These are phyloP conservation scores for Cygnus olor DNA, from an alignment of 2,797 vertebrate genomes.

Conservation along the genomic window DNA sequence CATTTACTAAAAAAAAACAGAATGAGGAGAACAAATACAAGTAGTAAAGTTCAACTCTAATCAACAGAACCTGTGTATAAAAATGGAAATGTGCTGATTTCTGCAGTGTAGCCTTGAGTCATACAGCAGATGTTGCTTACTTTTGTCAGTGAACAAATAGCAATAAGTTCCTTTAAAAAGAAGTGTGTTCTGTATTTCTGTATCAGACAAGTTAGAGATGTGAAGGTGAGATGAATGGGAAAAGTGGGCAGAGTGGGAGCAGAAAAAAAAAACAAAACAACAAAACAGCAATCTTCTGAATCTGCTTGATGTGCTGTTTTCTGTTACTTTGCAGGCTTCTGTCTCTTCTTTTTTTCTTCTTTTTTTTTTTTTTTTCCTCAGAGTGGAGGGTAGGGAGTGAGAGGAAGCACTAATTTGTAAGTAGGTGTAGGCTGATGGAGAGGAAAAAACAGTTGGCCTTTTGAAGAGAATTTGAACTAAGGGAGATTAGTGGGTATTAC, in stretches of 20 bases:
- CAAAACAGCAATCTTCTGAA: not conserved
- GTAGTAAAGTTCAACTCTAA: not conserved
- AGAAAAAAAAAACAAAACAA: not conserved
- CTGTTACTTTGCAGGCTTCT: not conserved
- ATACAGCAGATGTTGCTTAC: not conserved
- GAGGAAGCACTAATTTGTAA: not conserved
- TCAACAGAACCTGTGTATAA: accelerated
- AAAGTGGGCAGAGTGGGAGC: not conserved
- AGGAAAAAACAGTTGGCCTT: not conserved
- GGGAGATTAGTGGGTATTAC: not conserved
- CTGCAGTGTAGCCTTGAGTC: not conserved
- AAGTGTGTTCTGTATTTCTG: not conserved
- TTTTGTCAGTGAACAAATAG: not conserved
- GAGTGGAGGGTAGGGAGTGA: not conserved
- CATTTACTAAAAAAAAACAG: not conserved
- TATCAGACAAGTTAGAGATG: not conserved
- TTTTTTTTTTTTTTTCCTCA: not conserved
- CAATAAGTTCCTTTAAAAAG: not conserved
- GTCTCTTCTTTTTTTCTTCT: not conserved
- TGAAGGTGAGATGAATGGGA: not conserved
- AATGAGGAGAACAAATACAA: not conserved
- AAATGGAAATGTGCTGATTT: not conserved
- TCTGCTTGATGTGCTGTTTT: not conserved
- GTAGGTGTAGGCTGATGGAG: not conserved
- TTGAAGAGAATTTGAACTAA: not conserved